Evolutionary conservation across 1,140 invertebrate genomes (phyloP).

Genomic region (Cherax destructor): DNA sequence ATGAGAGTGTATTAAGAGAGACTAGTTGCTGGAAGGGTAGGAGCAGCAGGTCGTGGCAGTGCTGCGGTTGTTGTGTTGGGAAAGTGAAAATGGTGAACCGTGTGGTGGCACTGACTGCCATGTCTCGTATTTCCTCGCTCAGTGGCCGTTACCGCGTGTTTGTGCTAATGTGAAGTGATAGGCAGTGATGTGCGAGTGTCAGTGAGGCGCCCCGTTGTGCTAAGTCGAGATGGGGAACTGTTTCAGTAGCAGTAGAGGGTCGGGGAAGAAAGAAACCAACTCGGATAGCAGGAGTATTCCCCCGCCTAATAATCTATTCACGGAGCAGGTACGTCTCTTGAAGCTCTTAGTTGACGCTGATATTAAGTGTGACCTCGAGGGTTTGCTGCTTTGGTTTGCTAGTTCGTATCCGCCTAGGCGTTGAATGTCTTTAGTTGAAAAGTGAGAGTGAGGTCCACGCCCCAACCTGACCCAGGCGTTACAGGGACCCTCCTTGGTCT

Average conservation of each 20-base stretch:
- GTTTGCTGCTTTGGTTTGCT: no score
- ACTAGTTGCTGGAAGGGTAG: neutral
- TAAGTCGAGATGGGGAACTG: constrained; percentile 63
- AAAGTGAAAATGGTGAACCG: constrained; percentile 48
- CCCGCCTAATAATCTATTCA: constrained; percentile 35
- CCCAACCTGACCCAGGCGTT: no score
- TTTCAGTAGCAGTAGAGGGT: constrained; percentile 60
- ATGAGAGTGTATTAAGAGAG: no score
- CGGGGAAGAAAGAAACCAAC: constrained; percentile 53
- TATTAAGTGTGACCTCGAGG: no score
- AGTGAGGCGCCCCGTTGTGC: neutral
- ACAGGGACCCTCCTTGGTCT: no score
- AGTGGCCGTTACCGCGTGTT: neutral
- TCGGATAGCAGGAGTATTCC: constrained; percentile 44
- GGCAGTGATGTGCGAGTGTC: constrained; percentile 35
- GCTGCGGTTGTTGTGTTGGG: constrained; percentile 7
- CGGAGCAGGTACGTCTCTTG: constrained; percentile 20
- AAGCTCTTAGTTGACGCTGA: no score
- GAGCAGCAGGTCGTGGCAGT: neutral
- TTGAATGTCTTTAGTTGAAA: no score
- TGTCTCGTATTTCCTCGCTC: neutral
- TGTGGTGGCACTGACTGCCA: neutral
- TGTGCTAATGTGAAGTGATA: constrained; percentile 36
- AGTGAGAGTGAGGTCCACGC: no score
- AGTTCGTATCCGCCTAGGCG: no score